Base-by-base conservation (phyloP, 2,797 vertebrate species). In the Periophthalmus magnuspinnatus region DNA sequence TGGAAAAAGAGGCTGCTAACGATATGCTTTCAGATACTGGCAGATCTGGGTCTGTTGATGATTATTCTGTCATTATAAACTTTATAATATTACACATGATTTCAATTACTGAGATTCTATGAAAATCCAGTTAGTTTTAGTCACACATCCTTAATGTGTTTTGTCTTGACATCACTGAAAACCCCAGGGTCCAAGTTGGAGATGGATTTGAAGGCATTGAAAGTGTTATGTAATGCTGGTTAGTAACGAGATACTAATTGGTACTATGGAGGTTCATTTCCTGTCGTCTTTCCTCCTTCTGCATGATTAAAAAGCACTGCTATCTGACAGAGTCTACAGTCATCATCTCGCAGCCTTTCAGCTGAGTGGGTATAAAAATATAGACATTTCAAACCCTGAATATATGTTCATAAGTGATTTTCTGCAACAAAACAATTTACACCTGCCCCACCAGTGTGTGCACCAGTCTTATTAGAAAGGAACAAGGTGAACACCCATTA, bases 361-460 rank as follows among this genome's bases (percentile, higher is more conserved):
- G 90, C 89, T 86, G 89, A 91, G 86, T 89, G 89, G 86, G 90
- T 94, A 94, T 87, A 94, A 93, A 94, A 93, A 93, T 93, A 93
- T 90, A 93, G 90, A 90, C 84, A 93, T 93, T 91, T 91, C 86
- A 93, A 89, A 91, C 88, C 91, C 92, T 93, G 91, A 92, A 92
- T 92, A 92, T 85, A 92, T 90, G 89, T 89, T 91, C 87, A 89
- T 90, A 89, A 85, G 86, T 82, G 82, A 91, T 89, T 91, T 88
- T 84, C 86, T 84, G 87, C 85, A 81, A 85, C 78, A 81, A 84
- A 77, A 90, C 85, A 86, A 88, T 84, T 88, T 89, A 92, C 85
- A 90, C 76, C 74, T 79, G 82, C 86, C 83, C 84, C 85, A 86
- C 84, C 83, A 85, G 81, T 87, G 81, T 87, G 81, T 85, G 76